Conservation (phyloP, 2,888 invertebrate genomes). For the Crocallis elinguaria region DNA sequence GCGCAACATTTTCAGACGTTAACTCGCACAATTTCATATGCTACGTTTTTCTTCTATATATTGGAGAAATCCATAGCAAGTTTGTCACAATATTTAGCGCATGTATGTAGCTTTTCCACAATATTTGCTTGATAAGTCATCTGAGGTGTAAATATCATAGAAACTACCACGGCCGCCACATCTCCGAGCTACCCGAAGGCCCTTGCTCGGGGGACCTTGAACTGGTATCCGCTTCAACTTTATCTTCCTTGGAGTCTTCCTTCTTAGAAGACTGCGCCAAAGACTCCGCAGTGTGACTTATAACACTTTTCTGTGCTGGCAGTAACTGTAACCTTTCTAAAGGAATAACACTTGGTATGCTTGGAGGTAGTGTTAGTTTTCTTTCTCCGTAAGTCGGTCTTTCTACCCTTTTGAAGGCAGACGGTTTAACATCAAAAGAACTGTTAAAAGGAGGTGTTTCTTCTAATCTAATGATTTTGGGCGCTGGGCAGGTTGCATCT, state of each 20-base stretch:
- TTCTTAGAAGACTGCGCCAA: constrained; percentile 59
- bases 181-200: constrained; percentile 62
- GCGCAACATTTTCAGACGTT: too few relatives aligned
- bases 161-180: constrained; percentile 78
- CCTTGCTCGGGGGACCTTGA: constrained; percentile 69
- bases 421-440: constrained; percentile 49
- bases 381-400: constrained; percentile 49
- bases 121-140: background rate
- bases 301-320: constrained; percentile 60
- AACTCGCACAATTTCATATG: too few relatives aligned
- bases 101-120: too few relatives aligned
- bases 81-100: too few relatives aligned
- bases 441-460: constrained; percentile 37
- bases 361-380: constrained; percentile 64
- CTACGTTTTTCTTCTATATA: too few relatives aligned
- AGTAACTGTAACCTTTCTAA: constrained; percentile 48
- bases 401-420: constrained; percentile 61
- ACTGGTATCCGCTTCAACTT: constrained; percentile 59
- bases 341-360: constrained; percentile 56
- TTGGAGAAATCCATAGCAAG: too few relatives aligned
- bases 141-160: background rate
- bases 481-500: constrained; percentile 58
- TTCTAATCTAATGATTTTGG: constrained; percentile 58
- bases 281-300: constrained; percentile 76
- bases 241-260: constrained; percentile 26